A percentile compares a stretch with the other conserved stretches of the same genome.
phyloP scores from a whole-genome alignment of 1,140 invertebrate species.

The Plectrocnemia conspersa region DNA sequence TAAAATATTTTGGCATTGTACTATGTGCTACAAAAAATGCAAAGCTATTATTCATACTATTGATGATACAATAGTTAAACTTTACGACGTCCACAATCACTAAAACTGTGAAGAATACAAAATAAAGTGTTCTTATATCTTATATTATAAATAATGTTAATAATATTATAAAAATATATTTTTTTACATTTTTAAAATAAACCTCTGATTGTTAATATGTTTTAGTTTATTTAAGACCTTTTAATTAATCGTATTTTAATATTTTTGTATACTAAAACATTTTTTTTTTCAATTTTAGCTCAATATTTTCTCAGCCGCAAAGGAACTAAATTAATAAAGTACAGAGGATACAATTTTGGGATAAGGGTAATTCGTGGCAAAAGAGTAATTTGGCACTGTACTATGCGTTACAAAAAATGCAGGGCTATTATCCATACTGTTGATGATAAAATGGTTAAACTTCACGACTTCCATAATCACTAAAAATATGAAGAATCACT shows the following conservation, averaged over 20 bases:
- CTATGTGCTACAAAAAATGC: not conserved
- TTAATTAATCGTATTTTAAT: too few relatives aligned
- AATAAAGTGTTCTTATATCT: not conserved
- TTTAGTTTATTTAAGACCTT: too few relatives aligned
- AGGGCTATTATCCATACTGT: slow-evolving; percentile 4
- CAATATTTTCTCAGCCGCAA: too few relatives aligned
- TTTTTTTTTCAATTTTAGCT: too few relatives aligned
- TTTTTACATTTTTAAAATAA: slow-evolving; percentile 1
- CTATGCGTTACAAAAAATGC: not conserved
- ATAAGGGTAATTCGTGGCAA: too few relatives aligned
- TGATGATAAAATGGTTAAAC: not conserved
- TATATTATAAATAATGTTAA: slow-evolving; percentile 5
- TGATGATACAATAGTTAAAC: not conserved
- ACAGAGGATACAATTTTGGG: too few relatives aligned
- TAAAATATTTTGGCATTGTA: too few relatives aligned
- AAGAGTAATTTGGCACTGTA: too few relatives aligned
- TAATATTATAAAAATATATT: not conserved
- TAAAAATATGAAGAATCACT: not conserved
- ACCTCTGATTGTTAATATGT: too few relatives aligned
- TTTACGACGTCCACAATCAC: slow-evolving; percentile 10
- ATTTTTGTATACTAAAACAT: too few relatives aligned
- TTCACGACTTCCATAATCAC: slow-evolving; percentile 10
- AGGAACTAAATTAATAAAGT: too few relatives aligned
- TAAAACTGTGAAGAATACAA: not conserved
- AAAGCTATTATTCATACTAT: slow-evolving; percentile 4